Evolutionary conservation across 2,113 vertebrate species (phyloP), one percentile per base, ranked within the genome.

Genomic region (Apodemus speciosus): DNA sequence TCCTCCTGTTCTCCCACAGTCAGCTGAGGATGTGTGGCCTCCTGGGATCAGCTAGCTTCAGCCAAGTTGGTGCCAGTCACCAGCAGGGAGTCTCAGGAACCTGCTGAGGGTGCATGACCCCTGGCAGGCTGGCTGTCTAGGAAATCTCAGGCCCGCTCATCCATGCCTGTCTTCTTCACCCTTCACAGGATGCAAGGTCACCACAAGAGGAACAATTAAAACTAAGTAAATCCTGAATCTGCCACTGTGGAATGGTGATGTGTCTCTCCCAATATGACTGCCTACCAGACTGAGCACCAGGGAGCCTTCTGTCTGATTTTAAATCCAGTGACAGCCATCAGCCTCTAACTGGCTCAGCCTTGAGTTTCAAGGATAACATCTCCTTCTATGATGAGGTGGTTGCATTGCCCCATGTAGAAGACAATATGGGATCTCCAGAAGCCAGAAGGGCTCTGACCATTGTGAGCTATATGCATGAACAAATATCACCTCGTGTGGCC

Each of bases 171-270:
- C 49, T 40, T 81, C 30, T 53, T 21, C 9, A 38, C 4, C 25
- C 56, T 1, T 15, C 13, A 4, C 11, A 51, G 20, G 20, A 40
- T 5, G 9, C 3, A 0, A 56, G 30, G 6, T 21, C 25, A 51
- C n/a, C 32, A 32, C 1, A 11, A 73, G n/a, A 7, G 21, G 51
- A 76, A 43, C 13, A 43, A 21, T 3, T 71, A 49, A 40, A 79
- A 90, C 35, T 32, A n/a, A 58, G 56, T 66, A 38, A 38, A 32
- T 6, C 38, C 38, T 21, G 0, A 1, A 2, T 1, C 21, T 69
- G 25, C 11, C 30, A 7, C 43, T 23, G 5, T 5, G 14, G 25
- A 18, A 18, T 3, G 11, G 38, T 46, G 60, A 7, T 0, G 9
- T 0, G 9, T 9, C 40, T 85, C 9, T 35, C 8, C 8, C 30